Evolutionary conservation across 1,140 invertebrate genomes (phyloP), one percentile per base, ranked within the genome.

Genomic region (Aricia agestis): DNA sequence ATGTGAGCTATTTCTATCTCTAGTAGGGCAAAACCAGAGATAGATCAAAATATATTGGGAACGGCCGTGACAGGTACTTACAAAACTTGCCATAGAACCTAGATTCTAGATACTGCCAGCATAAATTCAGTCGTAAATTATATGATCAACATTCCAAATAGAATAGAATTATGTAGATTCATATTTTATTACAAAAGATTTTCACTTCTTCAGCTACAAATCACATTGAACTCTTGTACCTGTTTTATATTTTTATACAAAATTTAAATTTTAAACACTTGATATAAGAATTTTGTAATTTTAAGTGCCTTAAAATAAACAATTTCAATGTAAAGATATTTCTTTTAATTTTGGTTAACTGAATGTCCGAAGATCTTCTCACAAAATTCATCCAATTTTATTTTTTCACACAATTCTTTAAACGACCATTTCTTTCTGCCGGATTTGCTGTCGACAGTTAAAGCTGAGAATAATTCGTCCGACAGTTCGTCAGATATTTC

Each of bases 401-500:
- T 84, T 74, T 78, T 84, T 73, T 88, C 82, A 72, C 89, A 91
- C 41, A 91, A 77, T 78, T 91, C 86, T 78, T 85, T 90, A 41
- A 91, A 87, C 1, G 87, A 91, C 89, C 89, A 91, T 69, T 82
- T 81, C 68, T 82, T 83, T 17, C 78, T 78, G 63, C 69, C 69
- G 3, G 74, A 15, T 9, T 72, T 57, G 6, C 32, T 74, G 1
- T 66, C 15, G 9, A 73, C 71, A 31, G 82, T 75, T 13, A 90
- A 76, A 18, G 74, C 72, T 0, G 85, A 85, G 74, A 91, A 86
- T 71, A 91, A 71, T 72, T 83, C 80, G 65, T 90, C 85, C 0
- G 89, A 91, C 9, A 91, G 45, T 57, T 91, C 88, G 57, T 91
- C 89, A 31, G 89, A 91, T 75, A 89, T 91, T 80, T 91, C 89